Percentiles rank a stretch among this genome's conserved stretches.
Evolutionary conservation across 1,140 invertebrate genomes (phyloP).

Genomic region (Polypedilum pembai): DNA sequence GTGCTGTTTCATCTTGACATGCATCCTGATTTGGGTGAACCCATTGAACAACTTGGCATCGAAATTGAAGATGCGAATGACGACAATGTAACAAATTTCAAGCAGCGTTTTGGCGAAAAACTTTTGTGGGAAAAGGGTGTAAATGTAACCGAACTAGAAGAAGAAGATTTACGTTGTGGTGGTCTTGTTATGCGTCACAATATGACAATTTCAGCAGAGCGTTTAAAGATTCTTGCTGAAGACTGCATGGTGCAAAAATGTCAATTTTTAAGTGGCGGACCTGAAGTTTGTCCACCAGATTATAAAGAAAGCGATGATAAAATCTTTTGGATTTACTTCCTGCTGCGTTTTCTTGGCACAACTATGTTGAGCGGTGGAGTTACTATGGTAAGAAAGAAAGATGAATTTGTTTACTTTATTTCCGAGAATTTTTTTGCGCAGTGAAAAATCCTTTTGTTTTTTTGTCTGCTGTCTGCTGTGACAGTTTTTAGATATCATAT

Average conservation of each 20-base stretch:
- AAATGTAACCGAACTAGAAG: conserved; percentile 59
- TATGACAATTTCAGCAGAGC: conserved; percentile 47
- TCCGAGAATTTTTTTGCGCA: too few species aligned
- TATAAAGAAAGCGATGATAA: conserved; percentile 62
- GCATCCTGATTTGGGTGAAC: conserved; percentile 60
- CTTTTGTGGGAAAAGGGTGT: conserved; percentile 53
- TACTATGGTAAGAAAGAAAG: conserved; percentile 47
- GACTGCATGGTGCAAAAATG: conserved; percentile 66
- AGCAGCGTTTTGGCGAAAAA: conserved; percentile 56
- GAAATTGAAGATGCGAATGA: conserved; percentile 62
- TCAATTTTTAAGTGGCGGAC: conserved; percentile 56
- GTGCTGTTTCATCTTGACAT: conserved; percentile 58
- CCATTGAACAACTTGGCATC: conserved; percentile 61
- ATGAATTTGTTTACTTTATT: conserved; percentile 65
- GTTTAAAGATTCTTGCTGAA: conserved; percentile 48
- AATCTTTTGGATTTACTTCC: conserved; percentile 73
- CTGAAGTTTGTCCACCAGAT: conserved; percentile 64
- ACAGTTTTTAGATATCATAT: too few species aligned
- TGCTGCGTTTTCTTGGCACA: conserved; percentile 63
- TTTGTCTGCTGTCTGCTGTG: too few species aligned
- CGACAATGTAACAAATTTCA: conserved; percentile 56
- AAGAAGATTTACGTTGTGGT: conserved; percentile 62
- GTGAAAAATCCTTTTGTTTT: too few species aligned
- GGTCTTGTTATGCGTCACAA: conserved; percentile 57
- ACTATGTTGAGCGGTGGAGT: conserved; percentile 67